These are phyloP conservation scores for Hartigia nigra DNA, from an alignment of 2,888 invertebrate genomes.

Conservation along the genomic window DNA sequence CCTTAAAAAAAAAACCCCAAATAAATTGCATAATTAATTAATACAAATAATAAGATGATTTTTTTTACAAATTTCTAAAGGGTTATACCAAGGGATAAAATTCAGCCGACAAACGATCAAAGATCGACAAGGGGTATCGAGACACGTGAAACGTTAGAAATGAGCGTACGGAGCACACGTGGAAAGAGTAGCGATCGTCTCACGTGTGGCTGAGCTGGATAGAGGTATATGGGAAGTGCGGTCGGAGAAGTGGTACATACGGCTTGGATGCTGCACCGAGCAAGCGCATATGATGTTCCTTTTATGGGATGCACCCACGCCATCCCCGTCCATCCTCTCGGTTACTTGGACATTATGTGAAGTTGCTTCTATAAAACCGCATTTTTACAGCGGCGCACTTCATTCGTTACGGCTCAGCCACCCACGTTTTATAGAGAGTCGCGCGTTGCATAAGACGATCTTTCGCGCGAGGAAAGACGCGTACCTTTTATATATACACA, in stretches of 20 bases:
- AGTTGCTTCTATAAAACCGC: slow-evolving; percentile 52
- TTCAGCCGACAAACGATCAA: neutral
- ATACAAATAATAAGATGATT: too few species aligned
- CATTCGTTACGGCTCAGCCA: slow-evolving; percentile 50
- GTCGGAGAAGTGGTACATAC: neutral
- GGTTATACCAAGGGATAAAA: too few species aligned
- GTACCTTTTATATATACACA: neutral
- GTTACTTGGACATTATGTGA: slow-evolving; percentile 46
- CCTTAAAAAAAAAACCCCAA: too few species aligned
- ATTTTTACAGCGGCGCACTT: slow-evolving; percentile 55
- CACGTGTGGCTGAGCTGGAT: neutral
- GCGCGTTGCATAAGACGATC: slow-evolving; percentile 12
- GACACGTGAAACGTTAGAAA: neutral
- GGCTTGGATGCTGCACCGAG: neutral
- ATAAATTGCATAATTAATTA: too few species aligned
- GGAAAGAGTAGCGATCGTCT: neutral
- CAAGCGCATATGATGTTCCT: slow-evolving; percentile 47
- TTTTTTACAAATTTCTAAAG: too few species aligned
- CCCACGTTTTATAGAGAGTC: slow-evolving; percentile 43
- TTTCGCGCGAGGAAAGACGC: slow-evolving; percentile 2
- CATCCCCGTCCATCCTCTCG: slow-evolving; percentile 36
- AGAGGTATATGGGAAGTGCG: neutral
- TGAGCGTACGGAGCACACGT: neutral
- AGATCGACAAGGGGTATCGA: neutral
- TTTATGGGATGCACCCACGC: slow-evolving; percentile 48